Evolutionary conservation across 2,797 vertebrate species (phyloP).

Genomic region (Martes flavigula): DNA sequence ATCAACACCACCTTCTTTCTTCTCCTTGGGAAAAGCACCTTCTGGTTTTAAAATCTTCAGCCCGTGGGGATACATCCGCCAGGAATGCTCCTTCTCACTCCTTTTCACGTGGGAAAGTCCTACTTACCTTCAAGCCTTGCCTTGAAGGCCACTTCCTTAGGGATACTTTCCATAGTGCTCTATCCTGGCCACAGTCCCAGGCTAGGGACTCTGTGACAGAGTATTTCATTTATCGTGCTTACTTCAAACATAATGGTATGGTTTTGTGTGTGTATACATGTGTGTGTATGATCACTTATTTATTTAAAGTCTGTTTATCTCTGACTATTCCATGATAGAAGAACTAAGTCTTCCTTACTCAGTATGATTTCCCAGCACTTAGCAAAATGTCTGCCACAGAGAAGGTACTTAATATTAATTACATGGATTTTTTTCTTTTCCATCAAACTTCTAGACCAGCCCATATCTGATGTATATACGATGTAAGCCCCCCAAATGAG

Average conservation of each 20-base stretch:
- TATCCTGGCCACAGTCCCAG: not conserved
- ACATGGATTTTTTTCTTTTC: not conserved
- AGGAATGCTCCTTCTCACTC: not conserved
- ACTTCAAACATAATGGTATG: not conserved
- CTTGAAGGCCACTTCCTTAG: not conserved
- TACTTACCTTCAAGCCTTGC: not conserved
- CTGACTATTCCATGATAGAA: not conserved
- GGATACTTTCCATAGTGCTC: not conserved
- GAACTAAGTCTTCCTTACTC: not conserved
- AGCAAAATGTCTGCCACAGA: not conserved
- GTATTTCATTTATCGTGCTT: not conserved
- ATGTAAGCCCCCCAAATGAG: not conserved
- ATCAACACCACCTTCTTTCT: not conserved
- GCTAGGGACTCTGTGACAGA: not conserved
- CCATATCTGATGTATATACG: not conserved
- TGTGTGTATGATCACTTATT: not conserved
- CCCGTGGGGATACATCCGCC: not conserved
- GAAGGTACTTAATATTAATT: not conserved
- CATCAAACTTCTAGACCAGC: not conserved
- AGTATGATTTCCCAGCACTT: not conserved
- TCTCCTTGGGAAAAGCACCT: not conserved
- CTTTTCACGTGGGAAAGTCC: not conserved
- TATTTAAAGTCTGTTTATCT: not conserved
- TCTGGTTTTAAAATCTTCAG: not conserved
- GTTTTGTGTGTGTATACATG: not conserved